Conservation (phyloP, 2,888 invertebrate genomes). For the Cryptosula pallasiana region DNA sequence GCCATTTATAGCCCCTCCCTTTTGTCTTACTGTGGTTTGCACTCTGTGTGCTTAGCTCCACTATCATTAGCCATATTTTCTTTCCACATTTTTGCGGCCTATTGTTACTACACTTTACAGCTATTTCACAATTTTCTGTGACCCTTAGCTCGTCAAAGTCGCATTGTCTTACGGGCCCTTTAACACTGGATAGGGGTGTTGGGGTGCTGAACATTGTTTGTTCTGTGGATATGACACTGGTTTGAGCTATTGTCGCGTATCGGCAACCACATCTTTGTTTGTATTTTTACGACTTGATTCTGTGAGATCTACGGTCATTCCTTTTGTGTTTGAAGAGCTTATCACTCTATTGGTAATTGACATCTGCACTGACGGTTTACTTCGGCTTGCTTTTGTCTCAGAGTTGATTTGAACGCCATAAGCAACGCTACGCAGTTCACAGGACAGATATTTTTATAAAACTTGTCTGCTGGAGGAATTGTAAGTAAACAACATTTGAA, state of each 20-base stretch:
- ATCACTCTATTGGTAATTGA: neutral
- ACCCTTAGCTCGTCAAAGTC: neutral
- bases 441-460: no score
- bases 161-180: neutral
- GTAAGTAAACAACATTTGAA: no score
- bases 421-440: no score
- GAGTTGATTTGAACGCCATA: no score
- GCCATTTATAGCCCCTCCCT: neutral
- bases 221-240: neutral
- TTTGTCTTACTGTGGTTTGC: neutral
- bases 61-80: neutral
- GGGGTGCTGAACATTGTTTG: neutral
- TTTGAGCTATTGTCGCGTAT: neutral
- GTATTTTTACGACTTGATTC: neutral
- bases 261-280: neutral
- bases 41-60: neutral
- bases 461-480: no score
- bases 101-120: neutral
- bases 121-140: neutral
- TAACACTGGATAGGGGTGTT: neutral
- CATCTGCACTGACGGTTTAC: neutral
- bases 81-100: neutral
- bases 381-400: neutral
- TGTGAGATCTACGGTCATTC: neutral
- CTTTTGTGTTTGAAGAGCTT: neutral